Percentiles rank a stretch among this genome's conserved stretches.
Conservation (phyloP, 2,888 invertebrate species). For the Ligdia adustata region DNA sequence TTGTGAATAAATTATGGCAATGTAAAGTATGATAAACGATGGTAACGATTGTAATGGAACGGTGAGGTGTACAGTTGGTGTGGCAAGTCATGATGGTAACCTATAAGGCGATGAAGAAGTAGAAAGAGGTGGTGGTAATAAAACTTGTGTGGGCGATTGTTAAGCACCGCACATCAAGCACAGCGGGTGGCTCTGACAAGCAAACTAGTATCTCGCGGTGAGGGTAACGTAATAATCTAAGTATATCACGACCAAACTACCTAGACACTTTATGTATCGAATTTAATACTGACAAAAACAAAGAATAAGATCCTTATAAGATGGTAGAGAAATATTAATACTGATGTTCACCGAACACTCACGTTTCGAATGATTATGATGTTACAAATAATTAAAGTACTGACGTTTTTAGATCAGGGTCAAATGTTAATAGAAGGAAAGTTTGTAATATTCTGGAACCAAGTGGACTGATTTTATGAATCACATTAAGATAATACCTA, state of each 20-base stretch:
- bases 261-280: constrained; percentile 49
- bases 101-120: constrained; percentile 41
- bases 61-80: constrained; percentile 63
- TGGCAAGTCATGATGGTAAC: constrained; percentile 40
- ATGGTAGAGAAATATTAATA: constrained; percentile 58
- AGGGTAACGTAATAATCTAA: constrained; percentile 79
- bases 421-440: constrained; percentile 41
- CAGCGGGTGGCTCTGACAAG: constrained; percentile 78
- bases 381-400: constrained; percentile 78
- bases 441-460: constrained; percentile 15
- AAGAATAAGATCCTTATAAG: constrained; percentile 45
- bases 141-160: constrained; percentile 61
- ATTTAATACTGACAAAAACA: constrained; percentile 37
- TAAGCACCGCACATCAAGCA: constrained; percentile 75
- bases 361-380: constrained; percentile 77
- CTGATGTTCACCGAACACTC: constrained; percentile 73
- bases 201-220: constrained; percentile 74
- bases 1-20: constrained; percentile 80
- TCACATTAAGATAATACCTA: neutral
- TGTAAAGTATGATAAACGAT: constrained; percentile 83
- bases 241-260: constrained; percentile 64
- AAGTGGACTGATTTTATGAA: constrained; percentile 10
- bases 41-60: constrained; percentile 77
- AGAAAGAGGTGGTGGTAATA: constrained; percentile 45
- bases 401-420: constrained; percentile 71